Evolutionary conservation across 2,113 vertebrate genomes (phyloP), one percentile per base, ranked within the genome.

Genomic region (Coturnix japonica): DNA sequence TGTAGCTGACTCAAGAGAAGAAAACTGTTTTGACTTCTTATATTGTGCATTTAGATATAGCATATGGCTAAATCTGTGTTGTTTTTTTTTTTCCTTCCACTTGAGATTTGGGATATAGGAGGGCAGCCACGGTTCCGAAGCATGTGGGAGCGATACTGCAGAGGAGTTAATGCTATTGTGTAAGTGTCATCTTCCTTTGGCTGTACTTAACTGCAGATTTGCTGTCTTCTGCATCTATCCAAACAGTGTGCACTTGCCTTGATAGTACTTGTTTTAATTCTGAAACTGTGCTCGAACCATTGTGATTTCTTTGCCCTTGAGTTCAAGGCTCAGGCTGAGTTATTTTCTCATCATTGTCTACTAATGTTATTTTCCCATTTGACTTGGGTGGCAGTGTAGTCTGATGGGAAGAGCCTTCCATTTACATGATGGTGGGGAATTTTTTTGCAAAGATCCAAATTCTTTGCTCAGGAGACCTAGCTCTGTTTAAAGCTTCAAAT

Each of bases 91-190:
- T 86, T 72, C 82, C 37, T 96, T 90, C 25, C 43, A 70, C 80
- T 96, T 31, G 95, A 99, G 99, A 99, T 99, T 79, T 99, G 99
- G 99, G 99, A 99, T 97, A 99, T 99, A 95, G 99, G 99, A 87
- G 99, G 99, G 91, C 99, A 99, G 73, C 99, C 99, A n/a, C 98
- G 99, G 79, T 99, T 99, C 98, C 98, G 99, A 94, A 99, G 99
- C 98, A 99, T 99, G 99, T 99, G 99, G 99, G 99, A 99, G 84
- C 98, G 99, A 66, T 99, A 99, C 87, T 99, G 99, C 96, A 96
- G 99, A 97, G 99, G 99, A 80, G 99, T 99, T 87, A 99, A 99
- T 75, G 99, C 99, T 71, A 99, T 99, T 89, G 99, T 99, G 99
- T 99, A 97, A 99, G 99, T 97, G 57, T 30, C 1, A 2, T 28